Evolutionary conservation across 2,888 invertebrate genomes (phyloP).

Genomic region (Aphodius sticticus): DNA sequence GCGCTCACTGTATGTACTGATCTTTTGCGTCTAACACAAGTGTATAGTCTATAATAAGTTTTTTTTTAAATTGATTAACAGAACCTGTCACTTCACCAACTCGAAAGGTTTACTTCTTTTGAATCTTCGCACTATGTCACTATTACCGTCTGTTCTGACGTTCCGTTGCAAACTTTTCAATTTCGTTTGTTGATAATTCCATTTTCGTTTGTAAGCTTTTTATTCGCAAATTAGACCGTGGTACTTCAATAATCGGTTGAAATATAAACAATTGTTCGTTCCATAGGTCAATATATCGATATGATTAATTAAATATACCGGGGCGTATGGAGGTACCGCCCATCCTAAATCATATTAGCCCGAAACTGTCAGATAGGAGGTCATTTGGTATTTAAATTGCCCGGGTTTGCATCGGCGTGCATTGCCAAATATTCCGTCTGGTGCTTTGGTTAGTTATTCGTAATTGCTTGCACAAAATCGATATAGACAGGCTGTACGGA

Average conservation of each 20-base stretch:
- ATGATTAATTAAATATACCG: background rate
- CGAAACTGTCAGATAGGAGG: background rate
- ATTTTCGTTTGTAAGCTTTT: too few species aligned
- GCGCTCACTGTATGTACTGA: too few species aligned
- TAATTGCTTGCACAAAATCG: background rate
- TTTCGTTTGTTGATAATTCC: too few species aligned
- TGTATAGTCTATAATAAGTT: too few species aligned
- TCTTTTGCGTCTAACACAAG: too few species aligned
- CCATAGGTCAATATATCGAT: background rate
- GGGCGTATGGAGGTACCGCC: background rate
- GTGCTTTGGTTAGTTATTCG: background rate
- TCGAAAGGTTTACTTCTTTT: too few species aligned
- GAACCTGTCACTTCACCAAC: too few species aligned
- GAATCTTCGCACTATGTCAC: too few species aligned
- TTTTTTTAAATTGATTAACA: too few species aligned
- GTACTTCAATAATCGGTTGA: background rate
- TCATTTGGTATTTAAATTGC: background rate
- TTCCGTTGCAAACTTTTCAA: too few species aligned
- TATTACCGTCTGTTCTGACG: too few species aligned
- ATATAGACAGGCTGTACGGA: background rate
- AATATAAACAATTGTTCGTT: background rate
- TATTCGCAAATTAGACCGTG: too few species aligned
- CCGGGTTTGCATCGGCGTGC: background rate
- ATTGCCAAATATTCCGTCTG: background rate
- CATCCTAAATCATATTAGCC: background rate